phyloP scores from a whole-genome alignment of 2,113 vertebrate species.

The Ibidorhyncha struthersii region DNA sequence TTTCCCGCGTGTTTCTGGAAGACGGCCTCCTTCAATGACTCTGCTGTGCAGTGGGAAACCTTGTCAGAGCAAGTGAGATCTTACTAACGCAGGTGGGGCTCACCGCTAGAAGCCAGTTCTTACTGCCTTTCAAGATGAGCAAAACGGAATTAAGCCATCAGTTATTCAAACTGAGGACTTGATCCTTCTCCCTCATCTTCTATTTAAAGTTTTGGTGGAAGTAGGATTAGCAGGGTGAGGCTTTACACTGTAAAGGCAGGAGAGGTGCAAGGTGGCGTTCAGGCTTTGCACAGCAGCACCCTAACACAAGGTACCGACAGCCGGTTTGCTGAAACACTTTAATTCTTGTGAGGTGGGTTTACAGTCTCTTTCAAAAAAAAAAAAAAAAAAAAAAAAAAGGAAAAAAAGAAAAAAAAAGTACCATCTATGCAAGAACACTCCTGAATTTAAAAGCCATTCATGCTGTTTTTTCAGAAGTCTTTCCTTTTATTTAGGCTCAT shows the following conservation, averaged over 20 bases:
- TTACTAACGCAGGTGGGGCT: background rate
- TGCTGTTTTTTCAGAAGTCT: background rate
- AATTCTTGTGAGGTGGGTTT: background rate
- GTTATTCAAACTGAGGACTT: background rate
- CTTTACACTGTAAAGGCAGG: background rate
- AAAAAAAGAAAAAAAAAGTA: background rate
- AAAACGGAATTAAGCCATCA: background rate
- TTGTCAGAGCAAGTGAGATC: background rate
- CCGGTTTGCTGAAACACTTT: background rate
- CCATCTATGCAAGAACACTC: background rate
- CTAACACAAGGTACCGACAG: fast-evolving
- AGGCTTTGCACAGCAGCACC: background rate
- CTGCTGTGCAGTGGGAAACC: background rate
- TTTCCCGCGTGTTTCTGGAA: background rate
- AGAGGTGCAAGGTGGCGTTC: fast-evolving
- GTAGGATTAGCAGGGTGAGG: background rate
- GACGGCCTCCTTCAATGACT: background rate
- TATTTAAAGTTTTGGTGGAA: background rate
- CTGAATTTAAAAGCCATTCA: background rate
- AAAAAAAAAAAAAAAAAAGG: too few species aligned
- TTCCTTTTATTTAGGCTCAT: background rate
- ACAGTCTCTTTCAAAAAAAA: background rate
- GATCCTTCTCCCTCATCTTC: constrained; percentile 10
- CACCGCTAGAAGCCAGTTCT: background rate
- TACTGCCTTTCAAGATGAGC: background rate